Evolutionary conservation across 2,888 invertebrate genomes (phyloP).

Genomic region (Agriopis aurantiaria): DNA sequence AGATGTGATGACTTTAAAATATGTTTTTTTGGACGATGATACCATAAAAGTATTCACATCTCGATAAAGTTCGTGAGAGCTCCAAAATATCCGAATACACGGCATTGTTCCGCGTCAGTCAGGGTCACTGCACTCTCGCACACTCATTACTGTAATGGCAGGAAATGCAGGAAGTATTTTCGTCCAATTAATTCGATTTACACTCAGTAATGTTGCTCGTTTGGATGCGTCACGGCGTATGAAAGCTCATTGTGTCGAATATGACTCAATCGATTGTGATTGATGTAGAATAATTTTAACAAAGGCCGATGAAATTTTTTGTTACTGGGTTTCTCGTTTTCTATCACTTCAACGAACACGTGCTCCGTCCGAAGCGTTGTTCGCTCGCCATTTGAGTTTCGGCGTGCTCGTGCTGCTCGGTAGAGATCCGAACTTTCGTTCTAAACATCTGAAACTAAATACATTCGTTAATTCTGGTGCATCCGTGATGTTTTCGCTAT

Average conservation of each 20-base stretch:
- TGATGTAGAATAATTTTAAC: not conserved
- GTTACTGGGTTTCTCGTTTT: too few species aligned
- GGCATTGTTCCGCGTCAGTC: slow-evolving; percentile 31
- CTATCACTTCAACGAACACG: too few species aligned
- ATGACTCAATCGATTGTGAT: slow-evolving; percentile 38
- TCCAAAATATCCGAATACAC: slow-evolving; percentile 27
- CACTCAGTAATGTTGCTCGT: slow-evolving; percentile 18
- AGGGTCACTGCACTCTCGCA: slow-evolving; percentile 36
- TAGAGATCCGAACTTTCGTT: too few species aligned
- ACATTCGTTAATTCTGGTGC: too few species aligned
- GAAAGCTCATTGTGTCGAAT: slow-evolving; percentile 30
- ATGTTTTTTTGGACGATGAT: too few species aligned
- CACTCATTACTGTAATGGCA: slow-evolving; percentile 30
- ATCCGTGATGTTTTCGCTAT: too few species aligned
- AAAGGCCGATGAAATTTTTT: too few species aligned
- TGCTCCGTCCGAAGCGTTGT: too few species aligned
- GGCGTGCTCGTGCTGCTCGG: too few species aligned
- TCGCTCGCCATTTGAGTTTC: too few species aligned
- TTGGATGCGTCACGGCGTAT: slow-evolving; percentile 18
- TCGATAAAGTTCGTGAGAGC: slow-evolving; percentile 21
- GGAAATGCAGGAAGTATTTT: slow-evolving; percentile 39
- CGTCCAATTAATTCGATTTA: slow-evolving; percentile 33
- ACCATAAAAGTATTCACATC: not conserved
- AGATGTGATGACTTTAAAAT: not conserved
- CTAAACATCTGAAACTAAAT: too few species aligned